Evolutionary conservation across 64 coral and sea anemone genomes (phyloP).

Genomic region (Hydrozoanthus tunicans): DNA sequence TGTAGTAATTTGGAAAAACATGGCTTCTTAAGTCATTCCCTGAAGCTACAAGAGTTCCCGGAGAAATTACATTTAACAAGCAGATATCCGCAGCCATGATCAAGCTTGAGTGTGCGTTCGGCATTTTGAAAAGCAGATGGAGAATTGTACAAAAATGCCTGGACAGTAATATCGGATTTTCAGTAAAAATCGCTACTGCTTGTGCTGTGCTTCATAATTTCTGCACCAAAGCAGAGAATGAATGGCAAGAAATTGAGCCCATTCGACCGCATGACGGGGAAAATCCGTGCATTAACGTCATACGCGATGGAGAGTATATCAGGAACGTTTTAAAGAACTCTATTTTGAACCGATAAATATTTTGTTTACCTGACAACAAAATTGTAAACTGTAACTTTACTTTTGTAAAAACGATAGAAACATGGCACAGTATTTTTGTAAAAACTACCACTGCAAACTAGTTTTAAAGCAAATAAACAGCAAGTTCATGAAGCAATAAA

Average conservation of each 20-base stretch:
- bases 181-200: conserved; percentile 46
- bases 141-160: background rate
- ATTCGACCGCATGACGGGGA: conserved; percentile 20
- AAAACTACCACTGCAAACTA: conserved; percentile 23
- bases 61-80: conserved; percentile 53
- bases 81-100: conserved; percentile 46
- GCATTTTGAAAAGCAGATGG: conserved; percentile 47
- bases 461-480: conserved; percentile 16
- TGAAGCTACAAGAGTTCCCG: conserved; percentile 58
- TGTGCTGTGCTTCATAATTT: conserved; percentile 61
- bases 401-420: background rate
- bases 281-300: conserved; percentile 20
- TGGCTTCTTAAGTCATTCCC: conserved; percentile 35
- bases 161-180: conserved; percentile 27
- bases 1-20: too few relatives aligned
- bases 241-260: conserved; percentile 47
- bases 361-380: conserved; percentile 21
- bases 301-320: conserved; percentile 52
- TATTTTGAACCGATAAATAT: conserved; percentile 26
- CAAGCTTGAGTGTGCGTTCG: conserved; percentile 58
- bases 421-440: conserved; percentile 11
- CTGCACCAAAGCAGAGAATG: conserved; percentile 52
- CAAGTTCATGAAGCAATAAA: conserved; percentile 23
- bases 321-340: conserved; percentile 45
- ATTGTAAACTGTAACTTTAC: conserved; percentile 20